Percentiles rank a stretch among this genome's conserved stretches.
Conservation (phyloP, 2,888 invertebrate species). For the Sceliomorpha sp. region DNA sequence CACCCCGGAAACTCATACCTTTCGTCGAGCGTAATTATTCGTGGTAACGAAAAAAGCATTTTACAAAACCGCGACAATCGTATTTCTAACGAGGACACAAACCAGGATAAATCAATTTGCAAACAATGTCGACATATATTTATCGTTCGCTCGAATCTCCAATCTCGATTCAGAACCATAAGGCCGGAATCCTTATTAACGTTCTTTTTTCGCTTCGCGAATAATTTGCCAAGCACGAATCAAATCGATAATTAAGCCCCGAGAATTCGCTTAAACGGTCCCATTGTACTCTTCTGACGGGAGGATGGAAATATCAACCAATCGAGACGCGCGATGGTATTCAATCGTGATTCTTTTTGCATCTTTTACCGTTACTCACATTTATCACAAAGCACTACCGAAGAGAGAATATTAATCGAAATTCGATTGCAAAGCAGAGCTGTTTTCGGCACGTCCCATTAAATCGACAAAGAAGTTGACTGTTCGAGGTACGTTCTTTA, state of each 20-base stretch:
- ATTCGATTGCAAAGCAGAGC: constrained; percentile 27
- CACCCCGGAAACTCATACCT: constrained; percentile 36
- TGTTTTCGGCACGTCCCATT: constrained; percentile 23
- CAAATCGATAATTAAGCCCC: constrained; percentile 22
- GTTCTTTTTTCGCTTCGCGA: constrained; percentile 11
- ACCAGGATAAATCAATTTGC: constrained; percentile 19
- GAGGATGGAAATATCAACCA: too few species aligned
- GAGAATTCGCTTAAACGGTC: constrained; percentile 27
- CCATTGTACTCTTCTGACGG: constrained; percentile 40
- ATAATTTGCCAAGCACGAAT: constrained; percentile 36
- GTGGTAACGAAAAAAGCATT: too few species aligned
- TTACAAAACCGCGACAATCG: constrained; percentile 3
- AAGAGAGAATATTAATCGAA: constrained; percentile 36
- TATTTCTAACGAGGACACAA: constrained; percentile 2
- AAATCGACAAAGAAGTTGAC: constrained; percentile 11
- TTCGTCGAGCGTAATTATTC: constrained; percentile 44
- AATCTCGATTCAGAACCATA: not conserved
- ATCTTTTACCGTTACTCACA: constrained; percentile 55
- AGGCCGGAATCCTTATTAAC: constrained; percentile 16
- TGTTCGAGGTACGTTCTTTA: constrained; percentile 15
- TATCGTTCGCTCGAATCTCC: not conserved
- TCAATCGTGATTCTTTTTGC: constrained; percentile 43
- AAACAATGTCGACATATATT: constrained; percentile 13
- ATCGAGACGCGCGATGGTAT: too few species aligned
- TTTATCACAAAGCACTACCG: constrained; percentile 2